A percentile compares a stretch with the other conserved stretches of the same genome.
phyloP scores from a whole-genome alignment of 2,113 vertebrate species.

The Pelvicachromis taeniatus region DNA sequence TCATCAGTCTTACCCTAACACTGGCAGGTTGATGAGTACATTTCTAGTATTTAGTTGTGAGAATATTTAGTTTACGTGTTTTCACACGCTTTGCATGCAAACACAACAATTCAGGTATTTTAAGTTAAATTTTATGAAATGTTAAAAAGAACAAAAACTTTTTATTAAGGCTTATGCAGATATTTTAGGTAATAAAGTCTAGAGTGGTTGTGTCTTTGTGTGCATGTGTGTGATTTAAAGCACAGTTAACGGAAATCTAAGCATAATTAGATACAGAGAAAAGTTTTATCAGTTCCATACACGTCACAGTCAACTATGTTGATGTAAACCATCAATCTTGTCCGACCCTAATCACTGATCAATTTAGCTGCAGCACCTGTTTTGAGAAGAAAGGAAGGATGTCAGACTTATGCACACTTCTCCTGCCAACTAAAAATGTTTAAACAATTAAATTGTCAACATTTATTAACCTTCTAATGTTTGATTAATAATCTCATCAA shows the following conservation, averaged over 20 bases:
- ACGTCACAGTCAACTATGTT: constrained; percentile 19
- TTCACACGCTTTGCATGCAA: neutral
- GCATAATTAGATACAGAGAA: neutral
- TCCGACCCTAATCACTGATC: constrained; percentile 59
- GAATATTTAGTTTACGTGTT: neutral
- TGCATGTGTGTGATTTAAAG: neutral
- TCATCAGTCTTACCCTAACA: neutral
- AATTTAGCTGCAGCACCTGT: constrained; percentile 56
- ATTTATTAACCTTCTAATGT: constrained; percentile 64
- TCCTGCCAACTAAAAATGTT: constrained; percentile 36
- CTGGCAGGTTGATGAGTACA: neutral
- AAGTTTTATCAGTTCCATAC: neutral
- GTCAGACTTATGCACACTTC: constrained; percentile 46
- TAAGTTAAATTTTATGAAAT: neutral
- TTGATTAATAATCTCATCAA: constrained; percentile 70
- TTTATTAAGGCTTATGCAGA: neutral
- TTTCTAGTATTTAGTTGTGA: neutral
- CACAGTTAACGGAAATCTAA: neutral
- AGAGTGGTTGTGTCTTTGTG: neutral
- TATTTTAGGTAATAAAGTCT: neutral
- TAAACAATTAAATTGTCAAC: constrained; percentile 67
- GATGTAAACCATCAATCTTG: constrained; percentile 62
- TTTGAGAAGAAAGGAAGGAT: constrained; percentile 62
- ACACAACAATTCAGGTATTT: neutral
- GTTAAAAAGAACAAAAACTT: neutral